A percentile compares a stretch with the other conserved stretches of the same genome.
phyloP scores from a whole-genome alignment of 2,113 vertebrate genomes.

The Opisthocomus hoazin region DNA sequence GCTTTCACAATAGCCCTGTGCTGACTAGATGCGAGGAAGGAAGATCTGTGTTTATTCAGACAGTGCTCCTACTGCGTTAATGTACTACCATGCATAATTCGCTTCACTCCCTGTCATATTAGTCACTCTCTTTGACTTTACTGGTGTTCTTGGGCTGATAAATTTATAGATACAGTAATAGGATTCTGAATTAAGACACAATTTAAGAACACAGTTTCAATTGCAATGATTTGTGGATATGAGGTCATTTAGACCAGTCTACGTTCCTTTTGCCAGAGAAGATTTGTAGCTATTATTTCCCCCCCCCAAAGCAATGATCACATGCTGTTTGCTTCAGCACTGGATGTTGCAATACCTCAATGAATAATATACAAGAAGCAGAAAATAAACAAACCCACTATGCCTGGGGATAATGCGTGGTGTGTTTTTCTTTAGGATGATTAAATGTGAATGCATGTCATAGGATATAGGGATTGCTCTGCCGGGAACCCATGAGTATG shows the following conservation, averaged over 20 bases:
- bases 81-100: neutral
- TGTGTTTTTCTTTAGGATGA: constrained; percentile 38
- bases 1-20: neutral
- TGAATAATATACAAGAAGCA: constrained; percentile 27
- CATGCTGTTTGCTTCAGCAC: constrained; percentile 35
- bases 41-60: neutral
- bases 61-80: neutral
- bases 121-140: neutral
- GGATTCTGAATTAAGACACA: constrained; percentile 23
- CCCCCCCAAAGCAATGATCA: neutral
- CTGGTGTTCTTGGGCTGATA: neutral
- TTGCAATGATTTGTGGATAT: constrained; percentile 34
- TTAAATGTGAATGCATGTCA: constrained; percentile 43
- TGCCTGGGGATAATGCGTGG: neutral
- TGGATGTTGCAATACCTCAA: constrained; percentile 16
- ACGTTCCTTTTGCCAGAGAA: neutral
- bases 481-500: neutral
- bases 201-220: neutral
- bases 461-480: neutral
- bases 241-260: constrained; percentile 32
- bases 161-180: neutral
- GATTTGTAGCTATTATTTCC: constrained; percentile 21
- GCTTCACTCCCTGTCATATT: neutral
- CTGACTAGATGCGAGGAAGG: neutral
- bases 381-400: constrained; percentile 24